Conservation (phyloP, 1,140 invertebrate genomes). For the Sitobion miscanthi region DNA sequence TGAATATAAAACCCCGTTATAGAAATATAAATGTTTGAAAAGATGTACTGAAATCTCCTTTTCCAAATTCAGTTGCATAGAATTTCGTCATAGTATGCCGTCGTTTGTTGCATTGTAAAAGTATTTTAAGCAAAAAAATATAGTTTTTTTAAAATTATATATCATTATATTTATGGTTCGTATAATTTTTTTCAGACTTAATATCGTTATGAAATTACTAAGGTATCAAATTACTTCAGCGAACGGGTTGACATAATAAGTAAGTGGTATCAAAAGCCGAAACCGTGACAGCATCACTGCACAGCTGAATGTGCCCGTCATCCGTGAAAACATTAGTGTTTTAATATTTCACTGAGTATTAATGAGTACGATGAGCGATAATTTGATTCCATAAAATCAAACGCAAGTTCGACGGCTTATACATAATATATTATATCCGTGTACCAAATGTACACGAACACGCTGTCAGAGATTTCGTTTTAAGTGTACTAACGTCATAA, state of each 20-base stretch:
- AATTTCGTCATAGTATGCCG: background rate
- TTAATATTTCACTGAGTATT: background rate
- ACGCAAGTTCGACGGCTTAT: background rate
- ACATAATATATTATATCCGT: background rate
- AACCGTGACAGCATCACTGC: background rate
- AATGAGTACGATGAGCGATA: background rate
- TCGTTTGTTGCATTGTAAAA: background rate
- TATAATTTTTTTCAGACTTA: background rate
- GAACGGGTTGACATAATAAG: background rate
- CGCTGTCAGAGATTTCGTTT: background rate
- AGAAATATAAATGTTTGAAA: background rate
- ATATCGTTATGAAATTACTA: background rate
- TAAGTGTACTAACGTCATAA: background rate
- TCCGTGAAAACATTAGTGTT: background rate
- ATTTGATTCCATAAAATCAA: background rate
- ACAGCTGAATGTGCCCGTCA: background rate
- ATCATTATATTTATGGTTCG: too few relatives aligned
- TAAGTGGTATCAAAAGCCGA: background rate
- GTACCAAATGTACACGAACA: background rate
- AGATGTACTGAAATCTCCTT: background rate
- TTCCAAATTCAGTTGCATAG: background rate
- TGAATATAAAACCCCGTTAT: background rate
- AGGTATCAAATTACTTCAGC: background rate
- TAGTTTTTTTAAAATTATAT: background rate
- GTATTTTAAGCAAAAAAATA: background rate